phyloP scores from a whole-genome alignment of 2,888 invertebrate species.

The Brachynemurus nebulosus region DNA sequence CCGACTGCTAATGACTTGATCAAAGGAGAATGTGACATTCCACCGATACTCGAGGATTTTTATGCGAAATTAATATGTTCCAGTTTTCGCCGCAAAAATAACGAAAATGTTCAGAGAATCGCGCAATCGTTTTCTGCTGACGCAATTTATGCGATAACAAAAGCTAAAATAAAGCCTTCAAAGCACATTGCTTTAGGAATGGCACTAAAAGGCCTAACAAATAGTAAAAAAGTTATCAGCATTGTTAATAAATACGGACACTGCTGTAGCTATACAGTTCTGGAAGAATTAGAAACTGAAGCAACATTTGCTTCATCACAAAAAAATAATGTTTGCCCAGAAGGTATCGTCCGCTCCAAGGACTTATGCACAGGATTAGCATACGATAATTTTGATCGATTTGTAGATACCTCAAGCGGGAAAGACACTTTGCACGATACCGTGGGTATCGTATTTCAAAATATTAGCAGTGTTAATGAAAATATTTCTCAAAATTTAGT shows the following conservation, averaged over 20 bases:
- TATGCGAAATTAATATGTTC: slow-evolving; percentile 11
- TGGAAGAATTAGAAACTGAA: slow-evolving; percentile 15
- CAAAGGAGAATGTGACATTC: slow-evolving; percentile 11
- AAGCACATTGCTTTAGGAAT: background rate
- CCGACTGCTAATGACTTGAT: slow-evolving; percentile 10
- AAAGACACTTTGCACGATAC: too few species aligned
- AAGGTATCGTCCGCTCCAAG: slow-evolving; percentile 5
- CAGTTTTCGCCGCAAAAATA: slow-evolving; percentile 7
- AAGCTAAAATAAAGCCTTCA: background rate
- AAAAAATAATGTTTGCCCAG: slow-evolving; percentile 9
- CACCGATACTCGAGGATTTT: slow-evolving; percentile 8
- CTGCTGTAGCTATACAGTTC: slow-evolving; percentile 11
- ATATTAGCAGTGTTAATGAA: background rate
- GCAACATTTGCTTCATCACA: slow-evolving; percentile 3
- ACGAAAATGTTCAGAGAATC: slow-evolving; percentile 5
- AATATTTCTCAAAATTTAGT: background rate
- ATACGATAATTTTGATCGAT: slow-evolving; percentile 13
- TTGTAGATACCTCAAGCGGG: slow-evolving; percentile 9
- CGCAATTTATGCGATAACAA: background rate
- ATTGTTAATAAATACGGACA: slow-evolving; percentile 14
- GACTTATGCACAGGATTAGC: slow-evolving; percentile 13
- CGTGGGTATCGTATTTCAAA: slow-evolving; percentile 9
- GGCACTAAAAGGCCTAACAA: slow-evolving; percentile 9
- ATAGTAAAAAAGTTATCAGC: slow-evolving; percentile 8
- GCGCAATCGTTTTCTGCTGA: slow-evolving; percentile 1